A percentile compares a stretch with the other conserved stretches of the same genome.
phyloP scores from a whole-genome alignment of 2,888 invertebrate species.

The Epinotia demarniana region DNA sequence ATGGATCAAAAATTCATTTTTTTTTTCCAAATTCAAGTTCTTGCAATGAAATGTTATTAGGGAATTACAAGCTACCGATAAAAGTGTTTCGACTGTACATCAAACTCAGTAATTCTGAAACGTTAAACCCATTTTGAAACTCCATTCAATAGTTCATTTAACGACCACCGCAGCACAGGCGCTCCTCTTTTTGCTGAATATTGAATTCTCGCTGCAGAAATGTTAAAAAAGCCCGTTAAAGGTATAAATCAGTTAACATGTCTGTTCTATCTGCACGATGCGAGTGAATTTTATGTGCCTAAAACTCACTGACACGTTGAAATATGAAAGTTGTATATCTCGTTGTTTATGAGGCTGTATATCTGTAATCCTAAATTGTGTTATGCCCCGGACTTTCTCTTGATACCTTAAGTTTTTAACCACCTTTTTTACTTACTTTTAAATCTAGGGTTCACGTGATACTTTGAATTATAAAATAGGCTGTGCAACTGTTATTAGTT shows the following conservation, averaged over 20 bases:
- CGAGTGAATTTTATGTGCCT: slow-evolving; percentile 66
- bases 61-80: too few relatives aligned
- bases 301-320: slow-evolving; percentile 74
- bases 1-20: too few relatives aligned
- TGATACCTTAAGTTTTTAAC: slow-evolving; percentile 21
- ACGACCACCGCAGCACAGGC: slow-evolving; percentile 47
- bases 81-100: background rate
- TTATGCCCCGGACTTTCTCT: slow-evolving; percentile 32
- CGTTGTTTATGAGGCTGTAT: slow-evolving; percentile 59
- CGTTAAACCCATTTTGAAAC: slow-evolving; percentile 29
- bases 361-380: slow-evolving; percentile 56
- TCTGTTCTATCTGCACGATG: slow-evolving; percentile 61
- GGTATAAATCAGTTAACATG: slow-evolving; percentile 75
- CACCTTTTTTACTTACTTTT: background rate
- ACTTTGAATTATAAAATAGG: slow-evolving; percentile 5
- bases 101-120: slow-evolving; percentile 10
- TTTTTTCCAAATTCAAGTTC: background rate
- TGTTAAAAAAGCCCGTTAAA: slow-evolving; percentile 77
- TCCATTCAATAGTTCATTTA: slow-evolving; percentile 44
- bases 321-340: slow-evolving; percentile 77
- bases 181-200: slow-evolving; percentile 73
- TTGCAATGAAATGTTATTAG: background rate
- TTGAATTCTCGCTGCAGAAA: slow-evolving; percentile 72
- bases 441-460: background rate
- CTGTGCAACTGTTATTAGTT: background rate